phyloP scores from a whole-genome alignment of 1,140 invertebrate genomes.

The Caerostris extrusa region DNA sequence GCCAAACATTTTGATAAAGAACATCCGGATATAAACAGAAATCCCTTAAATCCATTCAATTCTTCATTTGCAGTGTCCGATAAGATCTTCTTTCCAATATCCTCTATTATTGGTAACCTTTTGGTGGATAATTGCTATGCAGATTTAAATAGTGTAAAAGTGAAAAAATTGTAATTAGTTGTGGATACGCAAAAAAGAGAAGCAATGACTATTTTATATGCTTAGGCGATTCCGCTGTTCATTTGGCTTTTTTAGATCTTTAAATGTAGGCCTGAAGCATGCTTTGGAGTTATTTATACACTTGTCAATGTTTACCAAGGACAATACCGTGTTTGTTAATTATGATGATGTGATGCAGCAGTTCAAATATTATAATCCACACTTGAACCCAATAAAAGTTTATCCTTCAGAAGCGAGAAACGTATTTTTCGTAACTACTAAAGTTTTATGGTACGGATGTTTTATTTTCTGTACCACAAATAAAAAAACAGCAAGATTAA shows the following conservation, averaged over 20 bases:
- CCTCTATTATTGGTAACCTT: conserved; percentile 42
- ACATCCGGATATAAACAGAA: conserved; percentile 24
- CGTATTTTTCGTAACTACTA: conserved; percentile 35
- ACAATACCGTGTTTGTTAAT: not conserved
- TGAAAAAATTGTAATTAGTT: conserved; percentile 54
- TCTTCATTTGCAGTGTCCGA: not conserved
- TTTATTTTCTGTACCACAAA: conserved; percentile 37
- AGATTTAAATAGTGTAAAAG: conserved; percentile 31
- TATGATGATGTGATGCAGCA: not conserved
- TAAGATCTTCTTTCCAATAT: conserved; percentile 44
- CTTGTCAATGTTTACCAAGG: conserved; percentile 23
- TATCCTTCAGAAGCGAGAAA: conserved; percentile 17
- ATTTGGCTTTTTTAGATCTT: conserved; percentile 55
- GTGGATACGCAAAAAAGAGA: conserved; percentile 21
- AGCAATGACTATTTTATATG: conserved; percentile 16
- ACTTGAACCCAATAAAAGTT: not conserved
- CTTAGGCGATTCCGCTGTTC: conserved; percentile 18
- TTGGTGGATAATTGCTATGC: conserved; percentile 27
- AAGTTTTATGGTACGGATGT: conserved; percentile 54
- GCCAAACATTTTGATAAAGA: conserved; percentile 20
- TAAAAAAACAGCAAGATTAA: not conserved
- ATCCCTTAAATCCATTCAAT: conserved; percentile 57
- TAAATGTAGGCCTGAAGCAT: conserved; percentile 51
- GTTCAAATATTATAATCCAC: conserved; percentile 7
- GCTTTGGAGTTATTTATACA: conserved; percentile 50